Evolutionary conservation across 2,113 vertebrate species (phyloP).

Genomic region (Mormoops blainvillei): DNA sequence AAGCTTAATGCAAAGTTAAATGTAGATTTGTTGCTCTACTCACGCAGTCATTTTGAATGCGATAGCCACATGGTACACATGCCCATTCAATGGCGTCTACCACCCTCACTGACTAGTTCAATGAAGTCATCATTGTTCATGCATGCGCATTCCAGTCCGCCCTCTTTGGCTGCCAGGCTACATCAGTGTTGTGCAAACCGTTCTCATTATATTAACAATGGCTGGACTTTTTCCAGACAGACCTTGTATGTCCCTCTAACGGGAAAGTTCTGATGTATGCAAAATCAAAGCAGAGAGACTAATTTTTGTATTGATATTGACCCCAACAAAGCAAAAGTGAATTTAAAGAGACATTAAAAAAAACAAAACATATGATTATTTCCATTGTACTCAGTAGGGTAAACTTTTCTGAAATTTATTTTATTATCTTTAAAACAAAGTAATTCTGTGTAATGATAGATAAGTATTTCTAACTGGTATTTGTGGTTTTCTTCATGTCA

Average conservation of each 20-base stretch:
- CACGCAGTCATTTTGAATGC: no score
- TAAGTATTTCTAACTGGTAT: not conserved
- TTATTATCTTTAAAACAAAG: not conserved
- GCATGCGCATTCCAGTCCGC: no score
- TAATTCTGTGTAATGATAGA: not conserved
- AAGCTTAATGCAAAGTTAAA: no score
- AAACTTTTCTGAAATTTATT: constrained; percentile 18
- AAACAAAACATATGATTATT: not conserved
- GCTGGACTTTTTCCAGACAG: no score
- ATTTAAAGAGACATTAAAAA: constrained; percentile 33
- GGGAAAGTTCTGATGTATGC: not conserved
- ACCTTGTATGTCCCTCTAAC: not conserved
- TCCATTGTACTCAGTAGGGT: not conserved
- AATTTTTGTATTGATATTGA: not conserved
- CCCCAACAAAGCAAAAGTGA: not conserved
- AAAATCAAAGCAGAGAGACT: not conserved
- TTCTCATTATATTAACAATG: no score
- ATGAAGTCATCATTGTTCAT: no score
- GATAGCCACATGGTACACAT: no score
- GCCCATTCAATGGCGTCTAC: no score
- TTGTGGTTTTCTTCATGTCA: not conserved
- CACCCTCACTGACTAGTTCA: no score
- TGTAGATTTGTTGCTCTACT: no score
- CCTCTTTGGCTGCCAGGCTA: no score
- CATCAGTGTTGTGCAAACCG: no score